These are phyloP conservation scores for Apostichopus japonicus DNA, from an alignment of 35 echinoderm and acorn worm species.

Conservation along the genomic window DNA sequence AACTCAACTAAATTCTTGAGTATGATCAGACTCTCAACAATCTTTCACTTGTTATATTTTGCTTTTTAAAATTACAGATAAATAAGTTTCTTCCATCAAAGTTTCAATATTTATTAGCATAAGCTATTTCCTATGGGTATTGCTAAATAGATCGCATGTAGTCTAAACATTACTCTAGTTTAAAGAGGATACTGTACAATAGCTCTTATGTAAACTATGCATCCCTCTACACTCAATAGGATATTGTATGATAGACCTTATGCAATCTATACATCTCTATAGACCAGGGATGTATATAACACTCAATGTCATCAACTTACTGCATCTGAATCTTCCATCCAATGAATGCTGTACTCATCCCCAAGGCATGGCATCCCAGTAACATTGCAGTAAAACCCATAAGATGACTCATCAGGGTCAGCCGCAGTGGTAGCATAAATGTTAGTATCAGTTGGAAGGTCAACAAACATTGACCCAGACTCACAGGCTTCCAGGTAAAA, in stretches of 20 bases:
- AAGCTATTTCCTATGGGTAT: neutral
- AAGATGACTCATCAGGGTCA: conserved; percentile 82
- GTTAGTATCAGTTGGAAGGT: conserved; percentile 68
- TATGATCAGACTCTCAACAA: no score
- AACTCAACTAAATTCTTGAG: no score
- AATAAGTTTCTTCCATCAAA: no score
- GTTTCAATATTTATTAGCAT: no score
- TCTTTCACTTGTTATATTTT: no score
- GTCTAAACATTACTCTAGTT: no score
- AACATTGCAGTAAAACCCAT: conserved; percentile 77
- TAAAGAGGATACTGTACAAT: no score
- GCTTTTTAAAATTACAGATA: no score
- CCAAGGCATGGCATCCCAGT: conserved; percentile 76
- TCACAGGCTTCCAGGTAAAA: conserved; percentile 98
- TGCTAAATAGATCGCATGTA: neutral
- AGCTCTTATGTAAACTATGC: neutral
- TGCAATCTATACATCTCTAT: no score
- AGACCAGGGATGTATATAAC: no score
- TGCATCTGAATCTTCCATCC: conserved; percentile 98
- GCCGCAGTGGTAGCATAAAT: conserved; percentile 87
- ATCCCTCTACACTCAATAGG: no score
- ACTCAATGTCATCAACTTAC: conserved; percentile 47
- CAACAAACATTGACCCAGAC: conserved; percentile 93
- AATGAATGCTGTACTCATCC: conserved; percentile 94
- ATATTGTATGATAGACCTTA: no score